Base-by-base conservation (phyloP, 2,888 invertebrate species). In the Microdon myrmicae region DNA sequence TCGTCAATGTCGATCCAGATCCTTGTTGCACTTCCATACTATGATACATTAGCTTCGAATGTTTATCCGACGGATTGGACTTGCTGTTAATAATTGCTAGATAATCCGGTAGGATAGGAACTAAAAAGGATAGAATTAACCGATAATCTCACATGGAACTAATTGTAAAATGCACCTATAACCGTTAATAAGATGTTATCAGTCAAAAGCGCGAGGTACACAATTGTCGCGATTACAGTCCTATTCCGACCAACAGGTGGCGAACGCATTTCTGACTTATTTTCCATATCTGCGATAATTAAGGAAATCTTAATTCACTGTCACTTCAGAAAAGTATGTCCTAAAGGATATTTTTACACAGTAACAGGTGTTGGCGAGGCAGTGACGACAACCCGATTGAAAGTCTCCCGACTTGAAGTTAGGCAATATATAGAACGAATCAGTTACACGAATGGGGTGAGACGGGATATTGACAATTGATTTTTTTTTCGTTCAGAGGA, bases 101-200 rank as follows among this genome's bases (percentile, higher is more conserved):
- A 75, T 86, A 89, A 76, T 90, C 89, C 7, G 90, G 90, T 69
- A 91, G 85, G 68, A 92, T 90, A 26, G 92, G 91, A 67, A 92
- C 92, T 91, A 79, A 51, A 82, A n/a, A n/a, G n/a, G n/a, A n/a
- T n/a, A n/a, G n/a, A n/a, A n/a, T n/a, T n/a, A n/a, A n/a, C n/a
- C 82, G 64, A 43, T 25, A 60, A 22, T 39, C 25, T 34, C 19
- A 14, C 13, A 32, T 29, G 3, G 2, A n/a, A n/a, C n/a, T n/a
- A n/a, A n/a, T n/a, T 13, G 35, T 13, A 9, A 34, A 31, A 49
- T 37, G 17, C n/a, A 95, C 94, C 95, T 38, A 95, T 88, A 23
- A 93, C 90, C 22, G 94, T 94, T 34, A 94, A 83, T 13, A 95
- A 83, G 64, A 94, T 87, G 79, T 94, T 95, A 81, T 95, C 94